Evolutionary conservation across 2,113 vertebrate species (phyloP), one percentile per base, ranked within the genome.

Genomic region (Zosterops hypoxanthus): DNA sequence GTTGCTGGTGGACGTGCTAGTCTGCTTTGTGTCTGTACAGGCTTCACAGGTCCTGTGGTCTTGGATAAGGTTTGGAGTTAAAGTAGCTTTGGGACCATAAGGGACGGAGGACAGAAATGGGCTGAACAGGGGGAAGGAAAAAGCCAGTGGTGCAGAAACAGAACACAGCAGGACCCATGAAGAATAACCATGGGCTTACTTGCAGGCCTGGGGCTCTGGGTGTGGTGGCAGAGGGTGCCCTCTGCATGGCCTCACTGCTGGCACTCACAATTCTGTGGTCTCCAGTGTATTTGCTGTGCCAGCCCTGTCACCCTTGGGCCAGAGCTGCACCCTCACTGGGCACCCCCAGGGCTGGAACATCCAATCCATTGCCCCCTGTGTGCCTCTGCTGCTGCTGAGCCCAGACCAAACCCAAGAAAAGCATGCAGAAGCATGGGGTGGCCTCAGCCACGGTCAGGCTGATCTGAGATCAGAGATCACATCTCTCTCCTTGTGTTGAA

Each of bases 381-480:
- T 33, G 47, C 44, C n/a, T 23, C 76, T 52, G 49, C 22, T 71
- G 52, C 78, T 52, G 33, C 69, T 68, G 36, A 69, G 49, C 63
- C 60, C 5, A 2, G 17, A 49, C 56, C 23, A 60, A 81, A 83
- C 12, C 46, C 26, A 9, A 2, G 6, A 22, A 47, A 17, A 76
- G 26, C 44, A 18, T 36, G 12, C 9, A 50, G 55, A 76, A 71
- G 11, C 5, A 0, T 8, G 21, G 26, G 8, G 19, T 65, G 50
- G 12, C 42, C 66, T 69, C 8, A 7, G 21, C 31, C 0, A 0
- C n/a, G 11, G 25, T 11, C 3, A 4, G 76, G 14, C 11, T 82
- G 69, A n/a, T 42, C 46, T 50, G 34, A 83, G 69, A 16, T 61
- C 15, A 71, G 22, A 47, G 47, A 47, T 47, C 14, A 4, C 25